Percentiles rank a stretch among this genome's conserved stretches.
phyloP scores from a whole-genome alignment of 2,797 vertebrate species.

The Dipus sagitta region DNA sequence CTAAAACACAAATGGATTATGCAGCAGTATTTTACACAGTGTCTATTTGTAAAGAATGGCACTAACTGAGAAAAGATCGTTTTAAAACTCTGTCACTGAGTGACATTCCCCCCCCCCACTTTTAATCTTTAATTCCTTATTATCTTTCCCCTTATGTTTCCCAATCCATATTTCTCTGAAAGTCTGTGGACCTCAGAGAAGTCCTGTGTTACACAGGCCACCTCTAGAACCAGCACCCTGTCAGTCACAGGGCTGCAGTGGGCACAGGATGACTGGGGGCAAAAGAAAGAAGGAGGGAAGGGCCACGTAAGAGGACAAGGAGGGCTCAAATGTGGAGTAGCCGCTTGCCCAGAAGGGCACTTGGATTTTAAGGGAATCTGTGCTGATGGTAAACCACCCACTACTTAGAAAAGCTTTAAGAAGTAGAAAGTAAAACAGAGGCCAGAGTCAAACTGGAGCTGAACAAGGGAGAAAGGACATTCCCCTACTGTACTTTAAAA shows the following conservation, averaged over 20 bases:
- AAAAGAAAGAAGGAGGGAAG: not conserved
- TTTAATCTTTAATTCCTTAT: slow-evolving; percentile 2
- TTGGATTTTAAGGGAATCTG: not conserved
- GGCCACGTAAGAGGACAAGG: accelerated
- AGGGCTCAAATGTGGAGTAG: accelerated
- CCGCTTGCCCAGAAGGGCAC: not conserved
- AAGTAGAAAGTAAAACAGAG: slow-evolving; percentile 54
- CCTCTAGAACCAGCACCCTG: not conserved
- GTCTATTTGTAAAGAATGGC: slow-evolving; percentile 5
- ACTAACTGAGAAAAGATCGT: slow-evolving; percentile 11
- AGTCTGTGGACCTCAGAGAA: not conserved
- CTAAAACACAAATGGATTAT: not conserved
- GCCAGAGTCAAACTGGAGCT: not conserved
- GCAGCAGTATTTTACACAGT: not conserved
- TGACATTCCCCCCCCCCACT: not conserved
- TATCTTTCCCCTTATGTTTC: not conserved
- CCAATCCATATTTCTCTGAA: not conserved
- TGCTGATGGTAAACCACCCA: not conserved
- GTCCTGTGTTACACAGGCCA: not conserved
- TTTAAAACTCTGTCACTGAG: not conserved
- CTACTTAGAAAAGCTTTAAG: not conserved
- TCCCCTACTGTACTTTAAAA: slow-evolving; percentile 18
- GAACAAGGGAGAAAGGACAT: not conserved
- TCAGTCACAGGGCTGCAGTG: not conserved
- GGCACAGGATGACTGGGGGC: not conserved